Conservation (phyloP, 1,140 invertebrate genomes). For the Laodelphax striatellus region DNA sequence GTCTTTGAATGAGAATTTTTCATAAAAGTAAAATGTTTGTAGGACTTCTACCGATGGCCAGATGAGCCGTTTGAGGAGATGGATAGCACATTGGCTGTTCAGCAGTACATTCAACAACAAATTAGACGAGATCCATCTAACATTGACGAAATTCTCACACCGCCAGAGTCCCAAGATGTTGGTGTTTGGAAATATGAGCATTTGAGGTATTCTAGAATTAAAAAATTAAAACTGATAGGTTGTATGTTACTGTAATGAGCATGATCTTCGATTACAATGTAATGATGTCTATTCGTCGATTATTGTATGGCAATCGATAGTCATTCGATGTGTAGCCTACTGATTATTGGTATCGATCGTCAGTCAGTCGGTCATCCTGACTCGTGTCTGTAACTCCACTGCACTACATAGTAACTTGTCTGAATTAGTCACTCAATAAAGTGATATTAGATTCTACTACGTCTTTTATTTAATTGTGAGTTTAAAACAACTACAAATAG, state of each 20-base stretch:
- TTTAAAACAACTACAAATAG: too few relatives aligned
- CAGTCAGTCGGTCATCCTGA: too few relatives aligned
- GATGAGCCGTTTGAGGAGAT: constrained; percentile 98
- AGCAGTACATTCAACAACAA: constrained; percentile 98
- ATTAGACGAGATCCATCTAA: constrained; percentile 87
- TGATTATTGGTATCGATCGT: too few relatives aligned
- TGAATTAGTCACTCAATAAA: too few relatives aligned
- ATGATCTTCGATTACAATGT: neutral
- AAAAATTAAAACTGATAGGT: too few relatives aligned
- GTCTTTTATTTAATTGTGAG: too few relatives aligned
- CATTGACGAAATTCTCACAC: constrained; percentile 87
- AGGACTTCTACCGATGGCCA: constrained; percentile 97
- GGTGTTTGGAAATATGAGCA: constrained; percentile 99
- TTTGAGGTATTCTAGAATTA: constrained; percentile 46
- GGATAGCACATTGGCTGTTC: constrained; percentile 96
- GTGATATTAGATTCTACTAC: too few relatives aligned
- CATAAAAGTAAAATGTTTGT: constrained; percentile 8
- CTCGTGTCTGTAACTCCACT: too few relatives aligned
- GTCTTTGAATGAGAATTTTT: neutral
- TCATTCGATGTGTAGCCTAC: too few relatives aligned
- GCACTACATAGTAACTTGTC: too few relatives aligned
- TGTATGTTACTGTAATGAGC: neutral
- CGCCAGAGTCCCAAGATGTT: constrained; percentile 95
- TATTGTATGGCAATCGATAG: too few relatives aligned
- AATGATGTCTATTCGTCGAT: neutral